These are phyloP conservation scores for Sitobion miscanthi DNA, from an alignment of 1,140 invertebrate species.

Conservation along the genomic window DNA sequence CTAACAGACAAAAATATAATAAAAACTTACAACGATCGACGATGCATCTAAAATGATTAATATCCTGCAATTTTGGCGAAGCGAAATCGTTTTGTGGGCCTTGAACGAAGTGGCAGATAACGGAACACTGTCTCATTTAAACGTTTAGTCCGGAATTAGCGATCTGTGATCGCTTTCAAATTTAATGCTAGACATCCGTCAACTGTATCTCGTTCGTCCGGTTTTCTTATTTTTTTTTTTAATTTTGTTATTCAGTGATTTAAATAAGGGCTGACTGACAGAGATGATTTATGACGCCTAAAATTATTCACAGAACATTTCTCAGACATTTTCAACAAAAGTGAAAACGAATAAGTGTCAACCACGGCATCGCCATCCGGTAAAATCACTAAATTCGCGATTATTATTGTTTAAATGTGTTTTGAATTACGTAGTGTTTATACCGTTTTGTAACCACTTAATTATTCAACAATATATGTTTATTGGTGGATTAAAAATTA, in stretches of 20 bases:
- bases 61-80: conserved; percentile 27
- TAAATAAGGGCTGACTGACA: conserved; percentile 34
- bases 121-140: conserved; percentile 5
- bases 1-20: not conserved
- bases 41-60: conserved; percentile 14
- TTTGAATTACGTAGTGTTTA: not conserved
- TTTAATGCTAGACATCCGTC: conserved; percentile 35
- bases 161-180: conserved; percentile 43
- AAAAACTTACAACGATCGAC: not conserved
- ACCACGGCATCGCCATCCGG: not conserved
- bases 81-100: conserved; percentile 24
- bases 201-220: conserved; percentile 19
- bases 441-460: not conserved
- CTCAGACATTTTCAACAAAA: conserved; percentile 17
- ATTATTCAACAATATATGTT: not conserved
- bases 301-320: conserved; percentile 48
- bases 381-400: not conserved
- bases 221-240: not conserved
- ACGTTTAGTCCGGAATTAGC: conserved; percentile 22
- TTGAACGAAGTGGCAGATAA: not conserved
- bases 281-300: conserved; percentile 27
- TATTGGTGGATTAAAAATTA: not conserved
- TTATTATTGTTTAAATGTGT: not conserved
- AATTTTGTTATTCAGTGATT: conserved; percentile 30
- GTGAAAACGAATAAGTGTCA: conserved; percentile 15